Evolutionary conservation across 1,140 invertebrate species (phyloP), one percentile per base, ranked within the genome.

Genomic region (Micrasema minimum): DNA sequence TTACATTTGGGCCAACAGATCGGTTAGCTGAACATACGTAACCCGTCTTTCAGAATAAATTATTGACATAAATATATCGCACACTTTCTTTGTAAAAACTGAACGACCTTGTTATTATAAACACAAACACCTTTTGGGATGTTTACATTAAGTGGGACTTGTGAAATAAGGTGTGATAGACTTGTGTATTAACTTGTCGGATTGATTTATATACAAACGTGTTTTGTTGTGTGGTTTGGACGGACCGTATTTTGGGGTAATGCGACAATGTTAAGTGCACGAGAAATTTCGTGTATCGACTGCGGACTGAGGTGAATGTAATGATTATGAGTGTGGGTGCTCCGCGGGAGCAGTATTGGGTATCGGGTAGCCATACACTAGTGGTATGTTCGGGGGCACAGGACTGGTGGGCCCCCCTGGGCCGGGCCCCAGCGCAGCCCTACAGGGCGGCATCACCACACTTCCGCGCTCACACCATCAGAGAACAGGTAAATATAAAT

Each of bases 391-490:
- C 37, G 67, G 57, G 31, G 67, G 57, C 57, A 53, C 67, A 18
- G 67, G 67, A 31, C 35, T 69, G 67, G 67, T 69, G 55, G 59
- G 26, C 7, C 31, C 67, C 16, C 14, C 67, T 9, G 46, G 57
- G 7, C 43, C 43, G 57, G 43, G 53, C 10, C 23, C 53, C 20
- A 53, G 38, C 18, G 66, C 66, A 10, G 43, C 57, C 23, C 53
- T 69, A 43, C 61, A 65, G 38, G 41, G 61, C 37, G 82, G 83
- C 62, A 80, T 79, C 78, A 77, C 83, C 76, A 84, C 76, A 76
- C 77, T 84, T 66, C 75, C 85, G 45, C 76, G 88, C 80, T 78
- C 83, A 66, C 70, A 88, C 80, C 80, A 88, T 79, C 72, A 88
- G 69, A 75, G 85, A 77, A 80, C 80, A 78, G 82, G 82, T 82